Evolutionary conservation across 2,888 invertebrate genomes (phyloP), one percentile per base, ranked within the genome.

Genomic region (Ectropis crepuscularia): DNA sequence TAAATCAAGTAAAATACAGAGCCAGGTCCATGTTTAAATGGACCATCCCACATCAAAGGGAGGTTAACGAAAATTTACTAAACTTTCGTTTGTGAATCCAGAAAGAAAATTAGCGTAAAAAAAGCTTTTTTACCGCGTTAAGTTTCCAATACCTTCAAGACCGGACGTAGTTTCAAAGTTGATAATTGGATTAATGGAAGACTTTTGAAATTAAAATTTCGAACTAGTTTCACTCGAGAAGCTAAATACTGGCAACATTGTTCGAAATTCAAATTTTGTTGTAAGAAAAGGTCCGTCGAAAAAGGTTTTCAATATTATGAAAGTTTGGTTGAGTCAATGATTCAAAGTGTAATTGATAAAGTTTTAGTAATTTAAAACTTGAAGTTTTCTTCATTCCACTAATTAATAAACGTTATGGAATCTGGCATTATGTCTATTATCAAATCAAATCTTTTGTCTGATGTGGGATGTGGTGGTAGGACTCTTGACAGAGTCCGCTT

Each of bases 1-100:
- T 47, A 8, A 36, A 41, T 36, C 9, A n/a, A 50, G 28, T 61
- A 41, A 61, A 62, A 61, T 63, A 71, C 68, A 50, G 68, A 69
- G 63, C 71, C 71, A 61, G 72, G 68, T 68, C 61, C 43, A 48
- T 36, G 59, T 50, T 63, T 49, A 51, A 64, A 36, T 61, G 60
- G 57, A 60, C 58, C 68, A 72, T 72, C 69, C 75, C 78, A 77
- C 78, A 76, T 79, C 78, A 81, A 80, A 77, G 69, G 71, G 71
- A 71, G 69, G 74, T 71, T 54, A 63, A 68, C 67, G 63, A 65
- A 74, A 72, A 75, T 78, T 74, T 75, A 76, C 74, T 68, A 76
- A 76, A 73, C 68, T 75, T 71, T 70, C 63, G 68, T 73, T 77
- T 74, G 72, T 71, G 70, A 79, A 75, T 78, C 70, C 57, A 58